A percentile compares a stretch with the other conserved stretches of the same genome.
Conservation (phyloP, 2,113 vertebrate genomes). For the Alectura lathami region DNA sequence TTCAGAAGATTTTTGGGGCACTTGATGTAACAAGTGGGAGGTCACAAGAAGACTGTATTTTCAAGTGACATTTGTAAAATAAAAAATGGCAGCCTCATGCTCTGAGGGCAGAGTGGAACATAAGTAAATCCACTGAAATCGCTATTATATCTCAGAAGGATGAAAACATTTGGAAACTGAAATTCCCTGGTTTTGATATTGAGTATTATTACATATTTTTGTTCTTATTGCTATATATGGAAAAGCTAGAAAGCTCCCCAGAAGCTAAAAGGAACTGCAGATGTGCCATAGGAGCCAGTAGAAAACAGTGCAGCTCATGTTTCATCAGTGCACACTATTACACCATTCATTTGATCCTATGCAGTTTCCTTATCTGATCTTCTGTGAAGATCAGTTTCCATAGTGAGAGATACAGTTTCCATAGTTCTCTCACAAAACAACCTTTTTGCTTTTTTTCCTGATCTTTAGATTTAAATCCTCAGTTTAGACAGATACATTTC, state of each 20-base stretch:
- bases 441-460: rapidly evolving
- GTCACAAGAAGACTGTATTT: neutral
- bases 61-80: neutral
- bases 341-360: neutral
- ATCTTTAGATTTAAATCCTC: neutral
- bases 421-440: neutral
- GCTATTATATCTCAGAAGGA: neutral
- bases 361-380: neutral
- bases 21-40: neutral
- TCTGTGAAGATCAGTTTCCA: neutral
- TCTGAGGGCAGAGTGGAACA: neutral
- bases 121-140: neutral
- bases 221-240: neutral
- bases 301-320: neutral
- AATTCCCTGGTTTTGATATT: neutral
- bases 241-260: neutral
- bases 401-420: neutral
- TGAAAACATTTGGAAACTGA: neutral
- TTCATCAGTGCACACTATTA: neutral
- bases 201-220: neutral
- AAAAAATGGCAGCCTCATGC: neutral
- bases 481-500: neutral
- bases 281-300: neutral
- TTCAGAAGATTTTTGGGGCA: neutral
- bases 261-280: neutral